phyloP scores from a whole-genome alignment of 1,140 invertebrate species.

The Diuraphis noxia region DNA sequence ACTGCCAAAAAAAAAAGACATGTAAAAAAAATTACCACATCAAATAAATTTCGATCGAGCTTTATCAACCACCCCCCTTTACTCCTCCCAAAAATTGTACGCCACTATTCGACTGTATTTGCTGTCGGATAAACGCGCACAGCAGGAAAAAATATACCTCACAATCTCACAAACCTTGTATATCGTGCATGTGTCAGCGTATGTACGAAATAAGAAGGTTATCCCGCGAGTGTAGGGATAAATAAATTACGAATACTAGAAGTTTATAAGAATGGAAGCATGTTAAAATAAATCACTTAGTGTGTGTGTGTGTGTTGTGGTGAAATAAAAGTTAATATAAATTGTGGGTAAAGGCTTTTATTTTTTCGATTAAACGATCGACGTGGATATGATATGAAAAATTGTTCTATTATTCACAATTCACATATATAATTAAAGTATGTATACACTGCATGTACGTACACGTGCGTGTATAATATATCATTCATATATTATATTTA shows the following conservation, averaged over 20 bases:
- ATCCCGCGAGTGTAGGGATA: background rate
- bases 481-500: background rate
- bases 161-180: background rate
- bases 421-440: background rate
- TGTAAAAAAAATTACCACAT: background rate
- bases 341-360: background rate
- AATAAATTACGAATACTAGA: background rate
- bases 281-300: background rate
- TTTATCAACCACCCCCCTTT: background rate
- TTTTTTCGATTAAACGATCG: constrained; percentile 2
- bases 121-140: background rate
- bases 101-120: background rate
- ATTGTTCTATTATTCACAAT: too few species aligned
- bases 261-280: background rate
- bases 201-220: background rate
- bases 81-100: background rate
- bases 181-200: background rate
- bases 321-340: background rate
- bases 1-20: background rate
- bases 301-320: background rate
- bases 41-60: background rate
- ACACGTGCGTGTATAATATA: background rate
- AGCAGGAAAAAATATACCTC: background rate
- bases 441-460: background rate
- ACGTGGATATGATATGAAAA: constrained; percentile 1